phyloP scores from a whole-genome alignment of 2,113 vertebrate species.

The Grus americana region DNA sequence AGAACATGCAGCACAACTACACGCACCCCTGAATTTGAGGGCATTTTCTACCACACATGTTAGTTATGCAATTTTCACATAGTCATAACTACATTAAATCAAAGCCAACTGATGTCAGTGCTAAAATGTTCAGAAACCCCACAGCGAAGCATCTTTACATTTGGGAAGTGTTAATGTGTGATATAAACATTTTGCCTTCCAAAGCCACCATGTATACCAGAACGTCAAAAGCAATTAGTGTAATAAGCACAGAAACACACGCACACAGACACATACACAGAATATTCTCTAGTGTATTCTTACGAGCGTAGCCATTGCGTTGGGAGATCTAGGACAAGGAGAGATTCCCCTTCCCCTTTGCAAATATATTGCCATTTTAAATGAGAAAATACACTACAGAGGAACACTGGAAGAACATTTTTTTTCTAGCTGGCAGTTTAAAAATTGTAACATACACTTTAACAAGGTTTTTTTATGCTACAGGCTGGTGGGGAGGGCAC shows the following conservation, averaged over 20 bases:
- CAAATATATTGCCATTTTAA: neutral
- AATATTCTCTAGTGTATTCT: neutral
- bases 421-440: neutral
- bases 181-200: conserved; percentile 32
- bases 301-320: neutral
- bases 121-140: neutral
- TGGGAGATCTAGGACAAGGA: neutral
- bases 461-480: accelerated
- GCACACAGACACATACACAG: neutral
- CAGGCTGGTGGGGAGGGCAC: neutral
- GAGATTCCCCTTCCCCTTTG: neutral
- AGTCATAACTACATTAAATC: neutral
- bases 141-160: neutral
- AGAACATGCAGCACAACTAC: neutral
- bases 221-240: neutral
- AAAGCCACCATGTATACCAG: neutral
- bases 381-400: neutral
- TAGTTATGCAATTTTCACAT: neutral
- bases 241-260: neutral
- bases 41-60: neutral
- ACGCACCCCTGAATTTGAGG: neutral
- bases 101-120: conserved; percentile 26
- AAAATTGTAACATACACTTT: neutral
- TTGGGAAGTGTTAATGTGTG: conserved; percentile 39
- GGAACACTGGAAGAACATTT: neutral